phyloP scores from a whole-genome alignment of 2,888 invertebrate genomes.

The Drosophila seclusa region DNA sequence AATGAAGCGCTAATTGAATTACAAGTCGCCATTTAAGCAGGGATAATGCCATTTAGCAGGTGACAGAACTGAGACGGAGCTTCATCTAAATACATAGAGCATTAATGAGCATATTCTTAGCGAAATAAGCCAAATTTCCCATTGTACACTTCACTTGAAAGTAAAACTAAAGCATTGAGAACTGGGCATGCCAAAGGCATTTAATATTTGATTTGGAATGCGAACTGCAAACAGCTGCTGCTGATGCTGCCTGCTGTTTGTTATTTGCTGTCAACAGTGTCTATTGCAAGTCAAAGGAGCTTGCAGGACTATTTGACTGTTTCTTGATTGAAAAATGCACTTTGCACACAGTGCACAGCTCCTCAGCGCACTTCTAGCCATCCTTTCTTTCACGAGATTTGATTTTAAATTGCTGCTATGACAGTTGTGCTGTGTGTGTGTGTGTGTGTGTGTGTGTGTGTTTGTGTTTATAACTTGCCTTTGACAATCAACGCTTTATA shows the following conservation, averaged over 20 bases:
- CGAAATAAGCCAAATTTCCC: slow-evolving; percentile 7
- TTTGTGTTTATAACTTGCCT: slow-evolving; percentile 28
- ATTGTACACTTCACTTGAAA: slow-evolving; percentile 5
- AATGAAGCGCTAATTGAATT: slow-evolving; percentile 27
- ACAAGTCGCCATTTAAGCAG: slow-evolving; percentile 51
- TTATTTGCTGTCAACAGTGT: slow-evolving; percentile 17
- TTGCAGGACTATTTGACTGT: slow-evolving; percentile 21
- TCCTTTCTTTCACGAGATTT: slow-evolving; percentile 1
- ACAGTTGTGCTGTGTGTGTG: slow-evolving; percentile 2
- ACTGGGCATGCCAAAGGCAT: slow-evolving; percentile 6
- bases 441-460: slow-evolving; percentile 8
- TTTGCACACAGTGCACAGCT: slow-evolving; percentile 9
- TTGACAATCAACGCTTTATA: slow-evolving; percentile 55
- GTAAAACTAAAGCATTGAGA: background rate
- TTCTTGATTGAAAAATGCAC: slow-evolving; percentile 44
- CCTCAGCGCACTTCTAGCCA: background rate
- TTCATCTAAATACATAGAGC: slow-evolving; percentile 3
- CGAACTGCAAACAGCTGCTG: slow-evolving; percentile 5
- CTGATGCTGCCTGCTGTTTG: slow-evolving; percentile 1
- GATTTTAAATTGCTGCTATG: slow-evolving; percentile 8
- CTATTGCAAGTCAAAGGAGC: slow-evolving; percentile 24
- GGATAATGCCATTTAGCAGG: slow-evolving; percentile 28
- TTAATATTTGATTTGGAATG: slow-evolving; percentile 46
- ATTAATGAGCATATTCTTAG: slow-evolving; percentile 19
- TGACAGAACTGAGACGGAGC: background rate